phyloP scores from a whole-genome alignment of 2,797 vertebrate species.

The Macropodus opercularis region DNA sequence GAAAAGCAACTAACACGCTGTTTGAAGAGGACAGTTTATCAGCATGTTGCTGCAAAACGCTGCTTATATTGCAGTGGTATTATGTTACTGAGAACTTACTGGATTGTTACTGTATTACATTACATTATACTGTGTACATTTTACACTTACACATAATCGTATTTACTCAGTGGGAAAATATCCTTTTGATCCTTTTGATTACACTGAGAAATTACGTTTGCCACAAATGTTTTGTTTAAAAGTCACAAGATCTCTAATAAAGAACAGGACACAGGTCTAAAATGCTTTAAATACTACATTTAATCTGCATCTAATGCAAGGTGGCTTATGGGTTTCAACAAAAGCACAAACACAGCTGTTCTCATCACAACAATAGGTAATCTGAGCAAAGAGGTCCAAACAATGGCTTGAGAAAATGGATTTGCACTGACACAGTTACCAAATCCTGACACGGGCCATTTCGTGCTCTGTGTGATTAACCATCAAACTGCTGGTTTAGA shows the following conservation, averaged over 20 bases:
- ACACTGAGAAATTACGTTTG: background rate
- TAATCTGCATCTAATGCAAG: background rate
- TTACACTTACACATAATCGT: background rate
- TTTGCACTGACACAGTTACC: too few relatives aligned
- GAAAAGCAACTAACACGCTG: too few relatives aligned
- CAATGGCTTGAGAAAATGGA: background rate
- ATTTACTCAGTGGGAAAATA: background rate
- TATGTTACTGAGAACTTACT: background rate
- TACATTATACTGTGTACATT: background rate
- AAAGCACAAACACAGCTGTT: background rate
- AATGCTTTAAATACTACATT: background rate
- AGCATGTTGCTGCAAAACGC: too few relatives aligned
- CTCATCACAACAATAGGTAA: background rate
- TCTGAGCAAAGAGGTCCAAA: background rate
- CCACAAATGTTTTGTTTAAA: background rate
- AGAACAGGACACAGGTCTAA: background rate
- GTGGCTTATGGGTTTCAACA: background rate
- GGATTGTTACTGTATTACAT: background rate
- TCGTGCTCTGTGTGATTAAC: too few relatives aligned
- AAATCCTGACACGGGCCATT: too few relatives aligned
- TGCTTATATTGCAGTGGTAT: background rate
- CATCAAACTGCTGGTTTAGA: constrained; percentile 1
- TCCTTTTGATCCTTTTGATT: constrained; percentile 3
- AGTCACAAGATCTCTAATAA: constrained; percentile 1
- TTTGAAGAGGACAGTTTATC: too few relatives aligned